Evolutionary conservation across 2,797 vertebrate genomes (phyloP).

Genomic region (Ctenopoma kingsleyae): DNA sequence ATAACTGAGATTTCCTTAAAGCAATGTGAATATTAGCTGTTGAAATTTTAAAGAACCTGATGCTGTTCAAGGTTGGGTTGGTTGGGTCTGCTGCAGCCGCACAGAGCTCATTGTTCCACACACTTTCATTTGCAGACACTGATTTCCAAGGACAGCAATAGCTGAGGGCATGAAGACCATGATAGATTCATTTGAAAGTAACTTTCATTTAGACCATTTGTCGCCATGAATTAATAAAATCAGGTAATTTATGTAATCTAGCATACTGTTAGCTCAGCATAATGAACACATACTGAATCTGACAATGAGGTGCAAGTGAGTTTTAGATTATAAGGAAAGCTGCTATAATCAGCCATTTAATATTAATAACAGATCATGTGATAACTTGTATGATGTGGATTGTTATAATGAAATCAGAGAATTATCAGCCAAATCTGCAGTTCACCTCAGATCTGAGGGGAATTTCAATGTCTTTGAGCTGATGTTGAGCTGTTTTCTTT

Average conservation of each 20-base stretch:
- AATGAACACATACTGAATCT: neutral
- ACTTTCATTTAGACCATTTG: slow-evolving; percentile 25
- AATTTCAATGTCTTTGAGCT: neutral
- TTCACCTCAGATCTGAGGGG: neutral
- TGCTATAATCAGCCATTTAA: neutral
- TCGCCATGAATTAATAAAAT: slow-evolving; percentile 24
- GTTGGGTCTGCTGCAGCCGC: slow-evolving; percentile 36
- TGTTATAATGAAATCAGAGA: neutral
- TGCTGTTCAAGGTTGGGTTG: slow-evolving; percentile 48
- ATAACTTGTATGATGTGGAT: neutral
- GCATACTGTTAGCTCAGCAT: neutral
- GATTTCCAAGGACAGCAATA: slow-evolving; percentile 37
- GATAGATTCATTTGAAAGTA: slow-evolving; percentile 36
- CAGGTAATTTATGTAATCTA: slow-evolving; percentile 12
- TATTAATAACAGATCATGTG: neutral
- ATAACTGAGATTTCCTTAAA: slow-evolving; percentile 37
- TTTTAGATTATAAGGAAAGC: neutral
- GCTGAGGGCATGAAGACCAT: slow-evolving; percentile 28
- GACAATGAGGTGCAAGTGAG: neutral
- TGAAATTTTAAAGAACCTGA: slow-evolving; percentile 46
- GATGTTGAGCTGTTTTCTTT: too few relatives aligned
- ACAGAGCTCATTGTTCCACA: slow-evolving; percentile 27
- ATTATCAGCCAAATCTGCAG: neutral
- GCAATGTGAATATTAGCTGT: slow-evolving; percentile 39
- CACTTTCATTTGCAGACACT: slow-evolving; percentile 29